phyloP scores from a whole-genome alignment of 1,140 invertebrate genomes.

The Teleopsis dalmanni region DNA sequence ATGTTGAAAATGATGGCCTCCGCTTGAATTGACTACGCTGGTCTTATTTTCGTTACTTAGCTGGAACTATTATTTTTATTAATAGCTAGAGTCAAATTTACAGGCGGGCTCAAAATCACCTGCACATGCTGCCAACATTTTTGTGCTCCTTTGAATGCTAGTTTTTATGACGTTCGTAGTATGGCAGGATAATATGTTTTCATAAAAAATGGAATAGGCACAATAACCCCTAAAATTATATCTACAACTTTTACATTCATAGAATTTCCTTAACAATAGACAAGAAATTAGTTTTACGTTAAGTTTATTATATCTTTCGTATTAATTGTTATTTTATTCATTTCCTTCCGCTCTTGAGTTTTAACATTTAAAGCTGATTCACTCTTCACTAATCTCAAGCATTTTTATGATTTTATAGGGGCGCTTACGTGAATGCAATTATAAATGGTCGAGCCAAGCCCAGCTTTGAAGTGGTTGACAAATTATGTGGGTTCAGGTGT shows the following conservation, averaged over 20 bases:
- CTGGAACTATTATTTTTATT: conserved; percentile 7
- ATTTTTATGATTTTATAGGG: not conserved
- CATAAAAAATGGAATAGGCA: too few relatives aligned
- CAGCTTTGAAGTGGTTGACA: not conserved
- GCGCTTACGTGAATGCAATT: not conserved
- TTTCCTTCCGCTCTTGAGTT: not conserved
- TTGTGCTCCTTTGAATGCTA: too few relatives aligned
- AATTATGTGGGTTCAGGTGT: conserved; percentile 13
- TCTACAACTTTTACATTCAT: too few relatives aligned
- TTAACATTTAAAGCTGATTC: not conserved
- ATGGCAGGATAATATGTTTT: too few relatives aligned
- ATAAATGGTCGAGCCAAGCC: not conserved
- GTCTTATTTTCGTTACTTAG: conserved; percentile 4
- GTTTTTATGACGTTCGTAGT: too few relatives aligned
- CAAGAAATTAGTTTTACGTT: too few relatives aligned
- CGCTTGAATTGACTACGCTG: conserved; percentile 1
- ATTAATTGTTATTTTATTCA: too few relatives aligned
- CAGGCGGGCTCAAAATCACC: conserved; percentile 3
- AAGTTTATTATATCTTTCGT: too few relatives aligned
- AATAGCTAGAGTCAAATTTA: not conserved
- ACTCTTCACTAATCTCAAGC: not conserved
- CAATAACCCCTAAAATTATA: too few relatives aligned
- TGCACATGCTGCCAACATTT: conserved; percentile 4
- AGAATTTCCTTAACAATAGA: too few relatives aligned
- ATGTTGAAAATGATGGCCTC: not conserved